phyloP scores from a whole-genome alignment of 2,888 invertebrate species.

The Cerastis leucographa region DNA sequence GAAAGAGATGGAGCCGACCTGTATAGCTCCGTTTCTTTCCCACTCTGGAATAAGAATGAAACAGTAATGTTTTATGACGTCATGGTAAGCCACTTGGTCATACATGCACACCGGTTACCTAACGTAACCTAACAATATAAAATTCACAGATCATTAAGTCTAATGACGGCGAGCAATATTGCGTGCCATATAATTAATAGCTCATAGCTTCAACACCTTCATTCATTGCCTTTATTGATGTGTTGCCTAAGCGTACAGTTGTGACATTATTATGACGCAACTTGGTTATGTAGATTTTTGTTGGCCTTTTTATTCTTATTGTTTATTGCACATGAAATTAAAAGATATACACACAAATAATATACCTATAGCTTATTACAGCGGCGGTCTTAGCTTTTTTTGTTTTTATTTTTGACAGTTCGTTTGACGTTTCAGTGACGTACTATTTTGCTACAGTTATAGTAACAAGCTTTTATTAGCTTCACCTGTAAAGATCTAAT shows the following conservation, averaged over 20 bases:
- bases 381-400: too few relatives aligned
- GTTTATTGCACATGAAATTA: too few relatives aligned
- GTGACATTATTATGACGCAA: neutral
- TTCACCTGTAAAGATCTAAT: neutral
- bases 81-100: too few relatives aligned
- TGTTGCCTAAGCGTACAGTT: neutral
- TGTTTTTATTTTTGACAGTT: neutral
- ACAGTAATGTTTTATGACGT: too few relatives aligned
- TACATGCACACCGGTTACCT: neutral
- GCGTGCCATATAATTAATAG: constrained; percentile 7
- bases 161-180: constrained; percentile 8
- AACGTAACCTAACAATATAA: neutral
- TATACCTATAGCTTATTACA: too few relatives aligned
- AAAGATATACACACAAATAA: too few relatives aligned
- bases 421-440: neutral
- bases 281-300: neutral
- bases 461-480: neutral
- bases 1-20: too few relatives aligned
- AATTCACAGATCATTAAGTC: constrained; percentile 30
- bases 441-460: neutral
- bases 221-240: neutral
- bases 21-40: too few relatives aligned
- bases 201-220: constrained; percentile 2
- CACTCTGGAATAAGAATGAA: too few relatives aligned
- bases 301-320: neutral